Conservation (phyloP, 1,140 invertebrate species). For the Drosophila guanche region DNA sequence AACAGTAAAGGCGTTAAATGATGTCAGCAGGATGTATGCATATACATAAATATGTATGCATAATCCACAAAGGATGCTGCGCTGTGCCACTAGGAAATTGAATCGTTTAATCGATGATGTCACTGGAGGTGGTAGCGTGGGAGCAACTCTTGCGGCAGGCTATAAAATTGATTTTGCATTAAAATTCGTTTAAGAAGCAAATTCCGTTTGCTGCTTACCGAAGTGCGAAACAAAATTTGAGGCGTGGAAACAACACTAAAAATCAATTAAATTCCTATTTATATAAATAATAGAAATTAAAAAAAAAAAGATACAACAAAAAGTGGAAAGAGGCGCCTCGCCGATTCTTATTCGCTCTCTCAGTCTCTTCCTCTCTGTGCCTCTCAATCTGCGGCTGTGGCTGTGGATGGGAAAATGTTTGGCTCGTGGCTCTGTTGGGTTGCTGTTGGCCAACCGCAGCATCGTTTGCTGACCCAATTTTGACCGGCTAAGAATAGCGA, state of each 20-base stretch:
- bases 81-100: slow-evolving; percentile 17
- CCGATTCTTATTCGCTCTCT: slow-evolving; percentile 9
- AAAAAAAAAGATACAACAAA: slow-evolving; percentile 10
- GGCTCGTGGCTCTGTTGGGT: slow-evolving; percentile 32
- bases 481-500: slow-evolving; percentile 63
- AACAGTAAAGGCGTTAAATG: neutral
- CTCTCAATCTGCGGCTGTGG: slow-evolving; percentile 13
- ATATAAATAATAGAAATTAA: slow-evolving; percentile 29
- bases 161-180: slow-evolving; percentile 63
- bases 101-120: slow-evolving; percentile 44
- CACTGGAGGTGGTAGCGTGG: slow-evolving; percentile 21
- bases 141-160: neutral
- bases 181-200: slow-evolving; percentile 48
- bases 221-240: slow-evolving; percentile 4
- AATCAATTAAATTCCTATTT: slow-evolving; percentile 74
- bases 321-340: slow-evolving; percentile 34
- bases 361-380: slow-evolving; percentile 4
- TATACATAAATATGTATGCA: slow-evolving; percentile 8
- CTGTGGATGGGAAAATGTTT: slow-evolving; percentile 61
- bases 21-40: slow-evolving; percentile 24
- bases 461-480: slow-evolving; percentile 74
- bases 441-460: slow-evolving; percentile 48
- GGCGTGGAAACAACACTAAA: slow-evolving; percentile 31
- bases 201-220: slow-evolving; percentile 22
- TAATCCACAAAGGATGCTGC: slow-evolving; percentile 29